Evolutionary conservation across 2,888 invertebrate species (phyloP), one percentile per base, ranked within the genome.

Genomic region (Tortrix viridana): DNA sequence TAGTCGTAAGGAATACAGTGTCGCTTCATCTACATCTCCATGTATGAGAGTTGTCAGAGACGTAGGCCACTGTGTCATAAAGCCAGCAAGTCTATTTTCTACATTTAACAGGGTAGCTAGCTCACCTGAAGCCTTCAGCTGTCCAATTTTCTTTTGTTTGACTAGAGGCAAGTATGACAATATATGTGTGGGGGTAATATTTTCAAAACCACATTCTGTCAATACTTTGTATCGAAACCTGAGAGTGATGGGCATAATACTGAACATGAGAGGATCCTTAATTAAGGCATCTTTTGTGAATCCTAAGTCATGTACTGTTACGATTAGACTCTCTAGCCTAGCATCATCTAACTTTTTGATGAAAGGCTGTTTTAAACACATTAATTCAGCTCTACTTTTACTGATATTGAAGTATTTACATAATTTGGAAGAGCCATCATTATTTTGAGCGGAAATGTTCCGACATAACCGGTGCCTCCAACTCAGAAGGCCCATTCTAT

Each of bases 1-100:
- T 19, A 92, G 72, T 1, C 92, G 77, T 50, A 91, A 71, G 18
- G 70, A 61, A 68, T 81, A 81, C 23, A 92, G 71, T 50, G 86
- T 84, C 43, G 74, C 69, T 18, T 82, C 65, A 67, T 86, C 75
- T 0, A 84, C 67, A 76, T 91, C 84, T 70, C 81, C 85, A 71
- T 79, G 73, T 50, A 91, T 80, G 49, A 84, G 74, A 32, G 86
- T 86, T 32, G 92, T 91, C 0, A 92, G 77, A 26, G 92, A 92
- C 63, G 92, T 88, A 5, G 92, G 92, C 92, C 92, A 92, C 62
- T 88, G 85, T 3, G 88, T 88, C 86, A 92, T 84, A 62, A 70
- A 86, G 67, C 84, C 79, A 23, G 91, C 90, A 23, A 92, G 74
- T 69, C 74, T 80, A 67, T 91, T 91, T 81, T 92, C 91, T 49